These are phyloP conservation scores for Coryphaenoides rupestris DNA, from an alignment of 2,113 vertebrate species.

Conservation along the genomic window DNA sequence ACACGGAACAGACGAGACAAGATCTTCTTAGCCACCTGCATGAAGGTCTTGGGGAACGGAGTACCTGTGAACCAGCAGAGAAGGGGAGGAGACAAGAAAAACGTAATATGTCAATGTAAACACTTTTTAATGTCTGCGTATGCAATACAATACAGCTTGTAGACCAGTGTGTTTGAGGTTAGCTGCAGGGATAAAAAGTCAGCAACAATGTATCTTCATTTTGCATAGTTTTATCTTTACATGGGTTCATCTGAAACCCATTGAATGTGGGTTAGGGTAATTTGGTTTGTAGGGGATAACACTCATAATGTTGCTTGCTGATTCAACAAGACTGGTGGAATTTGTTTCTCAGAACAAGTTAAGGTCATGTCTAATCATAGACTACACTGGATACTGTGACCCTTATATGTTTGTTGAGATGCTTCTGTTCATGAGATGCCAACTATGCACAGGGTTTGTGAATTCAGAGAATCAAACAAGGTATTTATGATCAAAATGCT, in stretches of 20 bases:
- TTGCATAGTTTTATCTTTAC: background rate
- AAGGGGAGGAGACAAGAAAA: constrained; percentile 37
- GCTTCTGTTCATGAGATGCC: constrained; percentile 45
- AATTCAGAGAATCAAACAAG: constrained; percentile 30
- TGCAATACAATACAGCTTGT: background rate
- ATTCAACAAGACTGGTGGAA: constrained; percentile 55
- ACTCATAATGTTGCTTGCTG: constrained; percentile 28
- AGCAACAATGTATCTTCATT: background rate
- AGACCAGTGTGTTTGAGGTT: background rate
- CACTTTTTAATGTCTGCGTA: background rate
- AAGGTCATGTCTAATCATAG: constrained; percentile 55
- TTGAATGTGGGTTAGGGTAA: constrained; percentile 11
- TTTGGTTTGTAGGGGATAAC: constrained; percentile 17
- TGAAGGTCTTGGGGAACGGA: constrained; percentile 95
- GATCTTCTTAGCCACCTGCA: constrained; percentile 94
- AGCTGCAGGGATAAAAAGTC: background rate
- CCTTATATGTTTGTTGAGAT: constrained; percentile 57
- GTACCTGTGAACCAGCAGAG: constrained; percentile 76
- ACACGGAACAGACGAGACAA: constrained; percentile 95
- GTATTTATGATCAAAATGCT: constrained; percentile 20
- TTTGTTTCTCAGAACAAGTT: constrained; percentile 30
- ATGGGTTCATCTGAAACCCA: background rate
- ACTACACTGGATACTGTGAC: constrained; percentile 43
- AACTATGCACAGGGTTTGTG: constrained; percentile 2
- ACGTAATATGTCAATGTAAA: background rate